phyloP scores from a whole-genome alignment of 2,113 vertebrate genomes.

The Pterocles orientalis region DNA sequence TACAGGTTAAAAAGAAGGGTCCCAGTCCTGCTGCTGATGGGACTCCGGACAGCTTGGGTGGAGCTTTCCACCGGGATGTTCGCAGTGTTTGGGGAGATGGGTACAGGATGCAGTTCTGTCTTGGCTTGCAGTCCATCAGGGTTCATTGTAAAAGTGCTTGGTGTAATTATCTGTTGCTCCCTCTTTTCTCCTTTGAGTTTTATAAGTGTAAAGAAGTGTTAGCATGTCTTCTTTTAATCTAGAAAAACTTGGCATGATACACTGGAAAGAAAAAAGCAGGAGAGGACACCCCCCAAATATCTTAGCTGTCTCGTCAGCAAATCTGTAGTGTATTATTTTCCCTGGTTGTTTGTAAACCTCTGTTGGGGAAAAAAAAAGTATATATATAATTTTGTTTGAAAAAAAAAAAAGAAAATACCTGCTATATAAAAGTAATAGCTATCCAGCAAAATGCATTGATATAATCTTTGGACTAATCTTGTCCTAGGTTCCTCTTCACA shows the following conservation, averaged over 20 bases:
- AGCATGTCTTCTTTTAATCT: constrained; percentile 23
- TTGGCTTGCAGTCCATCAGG: not conserved
- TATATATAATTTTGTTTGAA: too few relatives aligned
- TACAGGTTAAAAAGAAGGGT: constrained; percentile 52
- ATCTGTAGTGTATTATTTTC: not conserved
- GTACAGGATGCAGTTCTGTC: not conserved
- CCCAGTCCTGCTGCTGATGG: not conserved
- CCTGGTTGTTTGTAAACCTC: not conserved
- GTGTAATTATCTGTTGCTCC: constrained; percentile 26
- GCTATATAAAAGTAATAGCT: constrained; percentile 6
- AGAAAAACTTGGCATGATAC: constrained; percentile 24
- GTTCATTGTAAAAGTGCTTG: constrained; percentile 3
- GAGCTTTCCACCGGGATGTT: constrained; percentile 7
- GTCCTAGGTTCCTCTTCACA: not conserved
- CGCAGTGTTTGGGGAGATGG: not conserved
- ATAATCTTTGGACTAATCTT: not conserved
- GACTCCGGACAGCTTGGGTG: constrained; percentile 21
- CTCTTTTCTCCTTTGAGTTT: constrained; percentile 39
- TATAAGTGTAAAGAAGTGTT: constrained; percentile 17
- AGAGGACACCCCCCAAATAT: not conserved
- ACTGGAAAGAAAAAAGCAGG: not conserved
- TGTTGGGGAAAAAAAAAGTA: not conserved
- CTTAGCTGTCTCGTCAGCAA: constrained; percentile 16
- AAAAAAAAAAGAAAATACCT: not conserved
- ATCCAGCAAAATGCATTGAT: constrained; percentile 6